These are phyloP conservation scores for Polyommatus icarus DNA, from an alignment of 2,888 invertebrate genomes.

Conservation along the genomic window DNA sequence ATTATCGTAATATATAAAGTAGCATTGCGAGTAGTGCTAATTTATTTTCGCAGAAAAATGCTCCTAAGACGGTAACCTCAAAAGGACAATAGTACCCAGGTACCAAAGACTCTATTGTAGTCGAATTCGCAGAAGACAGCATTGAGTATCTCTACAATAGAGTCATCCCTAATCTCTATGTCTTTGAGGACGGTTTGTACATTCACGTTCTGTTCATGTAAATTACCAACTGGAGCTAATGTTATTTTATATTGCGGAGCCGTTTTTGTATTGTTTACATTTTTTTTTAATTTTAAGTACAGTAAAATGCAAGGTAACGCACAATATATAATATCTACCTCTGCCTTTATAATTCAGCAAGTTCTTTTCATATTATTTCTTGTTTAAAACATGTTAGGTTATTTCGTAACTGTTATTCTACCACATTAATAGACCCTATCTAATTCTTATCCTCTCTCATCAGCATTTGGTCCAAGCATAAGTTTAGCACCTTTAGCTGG, in stretches of 20 bases:
- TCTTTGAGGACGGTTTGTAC: constrained; percentile 5
- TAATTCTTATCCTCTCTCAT: too few relatives aligned
- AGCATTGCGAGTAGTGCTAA: background rate
- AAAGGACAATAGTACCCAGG: background rate
- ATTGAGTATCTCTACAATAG: background rate
- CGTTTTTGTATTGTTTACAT: background rate
- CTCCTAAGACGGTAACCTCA: background rate
- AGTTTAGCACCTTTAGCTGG: too few relatives aligned
- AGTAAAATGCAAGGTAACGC: background rate
- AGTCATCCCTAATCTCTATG: background rate
- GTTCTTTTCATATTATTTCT: too few relatives aligned
- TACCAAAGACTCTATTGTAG: constrained; percentile 4
- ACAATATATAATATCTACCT: too few relatives aligned
- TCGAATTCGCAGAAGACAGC: background rate
- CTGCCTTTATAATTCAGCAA: too few relatives aligned
- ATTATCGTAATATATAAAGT: background rate
- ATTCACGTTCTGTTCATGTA: constrained; percentile 1
- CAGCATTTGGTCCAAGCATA: too few relatives aligned
- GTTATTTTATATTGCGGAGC: background rate
- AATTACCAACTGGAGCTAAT: background rate
- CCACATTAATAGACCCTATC: too few relatives aligned
- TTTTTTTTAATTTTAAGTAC: background rate
- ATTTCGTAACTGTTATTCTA: too few relatives aligned
- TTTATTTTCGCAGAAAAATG: background rate
- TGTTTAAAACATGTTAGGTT: too few relatives aligned